Conservation (phyloP, 2,113 vertebrate species). For the Grus americana region DNA sequence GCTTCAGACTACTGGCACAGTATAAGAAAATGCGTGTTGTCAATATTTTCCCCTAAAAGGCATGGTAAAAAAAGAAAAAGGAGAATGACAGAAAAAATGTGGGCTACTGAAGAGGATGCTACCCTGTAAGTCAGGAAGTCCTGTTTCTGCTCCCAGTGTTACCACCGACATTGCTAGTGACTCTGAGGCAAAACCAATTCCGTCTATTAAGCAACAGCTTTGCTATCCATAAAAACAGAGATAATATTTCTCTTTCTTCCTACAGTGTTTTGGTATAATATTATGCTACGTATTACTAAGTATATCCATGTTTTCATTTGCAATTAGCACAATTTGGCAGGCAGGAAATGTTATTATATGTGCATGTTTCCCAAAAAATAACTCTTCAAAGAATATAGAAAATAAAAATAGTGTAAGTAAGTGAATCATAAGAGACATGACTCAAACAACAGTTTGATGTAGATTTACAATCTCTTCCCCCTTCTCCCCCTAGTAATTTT, state of each 20-base stretch:
- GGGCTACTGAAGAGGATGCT: background rate
- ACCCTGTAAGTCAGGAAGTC: background rate
- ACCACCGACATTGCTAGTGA: rapidly evolving
- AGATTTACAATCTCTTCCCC: background rate
- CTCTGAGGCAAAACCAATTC: background rate
- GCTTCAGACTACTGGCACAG: background rate
- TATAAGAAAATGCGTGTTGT: background rate
- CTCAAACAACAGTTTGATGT: background rate
- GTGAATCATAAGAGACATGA: background rate
- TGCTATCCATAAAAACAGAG: background rate
- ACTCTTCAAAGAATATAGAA: background rate
- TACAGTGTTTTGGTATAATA: background rate
- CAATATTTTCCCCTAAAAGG: background rate
- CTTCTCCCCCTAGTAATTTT: background rate
- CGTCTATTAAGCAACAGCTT: background rate
- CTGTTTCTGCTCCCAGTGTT: background rate
- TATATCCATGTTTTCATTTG: background rate
- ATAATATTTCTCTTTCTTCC: background rate
- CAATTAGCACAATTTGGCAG: background rate
- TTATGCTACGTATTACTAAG: background rate
- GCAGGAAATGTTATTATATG: background rate
- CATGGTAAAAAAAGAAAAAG: background rate
- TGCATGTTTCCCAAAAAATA: background rate
- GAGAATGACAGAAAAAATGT: background rate
- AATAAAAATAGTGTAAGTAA: background rate